Base-by-base conservation (phyloP, 2,888 invertebrate species). In the Furcula furcula region DNA sequence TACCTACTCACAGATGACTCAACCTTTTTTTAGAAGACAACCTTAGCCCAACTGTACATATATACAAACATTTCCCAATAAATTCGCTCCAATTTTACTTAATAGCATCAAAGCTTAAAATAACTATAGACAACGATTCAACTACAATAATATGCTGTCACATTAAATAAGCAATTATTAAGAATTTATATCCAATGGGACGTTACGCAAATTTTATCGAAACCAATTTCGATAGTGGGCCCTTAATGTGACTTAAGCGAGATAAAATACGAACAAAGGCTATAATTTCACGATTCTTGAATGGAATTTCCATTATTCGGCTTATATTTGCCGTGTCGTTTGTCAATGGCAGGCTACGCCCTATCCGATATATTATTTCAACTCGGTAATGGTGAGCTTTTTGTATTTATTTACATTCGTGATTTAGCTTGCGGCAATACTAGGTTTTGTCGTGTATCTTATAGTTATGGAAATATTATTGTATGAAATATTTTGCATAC, bases 181-280 rank as follows among this genome's bases (percentile, higher is more conserved):
- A 65, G 58, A 80, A 84, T 84, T 80, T 83, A 84, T 85, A 65
- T 65, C 69, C 74, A 75, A 70, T 75, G 63, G 70, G 53, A 64
- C 60, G 67, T 70, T 75, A 75, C 63, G 71, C 65, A 76, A 77
- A 79, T 77, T 78, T 80, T 65, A 84, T 85, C 67, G 78, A 74
- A 66, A 75, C 70, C 80, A 85, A 86, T 86, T 79, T 74, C 78
- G 76, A 85, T 87, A 86, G 79, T 81, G 80, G n/a, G 73, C 54
- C 55, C 55, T 50, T 74, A 62, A 71, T 68, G 63, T 67, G 62
- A 68, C 63, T 75, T 64, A 66, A 63, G 60, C 62, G 71, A 76
- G 73, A 83, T 78, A 77, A 76, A 79, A 77, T 71, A 59, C 57
- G 65, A 74, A 76, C 73, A 70, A 68, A 56, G 60, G 71, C 67